A percentile compares a stretch with the other conserved stretches of the same genome.
These are phyloP conservation scores for Neodontobutis hainanensis DNA, from an alignment of 2,113 vertebrate genomes.

Conservation along the genomic window DNA sequence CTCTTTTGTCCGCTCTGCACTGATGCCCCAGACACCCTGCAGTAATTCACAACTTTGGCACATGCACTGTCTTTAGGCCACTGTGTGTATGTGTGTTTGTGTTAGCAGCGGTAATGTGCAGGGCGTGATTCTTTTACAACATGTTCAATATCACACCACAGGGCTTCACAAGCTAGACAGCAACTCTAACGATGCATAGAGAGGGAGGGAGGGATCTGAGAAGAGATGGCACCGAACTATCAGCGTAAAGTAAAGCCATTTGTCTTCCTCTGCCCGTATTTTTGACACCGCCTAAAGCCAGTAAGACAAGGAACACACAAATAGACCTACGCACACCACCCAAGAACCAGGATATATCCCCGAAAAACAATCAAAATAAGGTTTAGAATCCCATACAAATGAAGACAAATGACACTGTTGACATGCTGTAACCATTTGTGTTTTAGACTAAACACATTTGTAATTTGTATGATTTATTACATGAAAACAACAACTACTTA, in stretches of 20 bases:
- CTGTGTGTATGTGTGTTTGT: conserved; percentile 31
- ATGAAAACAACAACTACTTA: neutral
- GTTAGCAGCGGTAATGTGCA: conserved; percentile 60
- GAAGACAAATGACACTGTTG: neutral
- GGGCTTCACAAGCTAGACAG: conserved; percentile 63
- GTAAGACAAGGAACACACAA: conserved; percentile 59
- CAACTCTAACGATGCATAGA: conserved; percentile 56
- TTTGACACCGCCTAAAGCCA: conserved; percentile 58
- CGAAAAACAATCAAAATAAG: conserved; percentile 44
- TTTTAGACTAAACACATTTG: neutral
- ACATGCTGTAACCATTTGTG: conserved; percentile 11
- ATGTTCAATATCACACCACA: conserved; percentile 71
- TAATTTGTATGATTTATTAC: no score
- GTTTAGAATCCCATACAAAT: conserved; percentile 18
- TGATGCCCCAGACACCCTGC: conserved; percentile 62
- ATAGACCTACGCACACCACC: conserved; percentile 43
- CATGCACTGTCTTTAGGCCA: conserved; percentile 23
- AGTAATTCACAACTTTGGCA: conserved; percentile 60
- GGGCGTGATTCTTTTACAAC: conserved; percentile 71
- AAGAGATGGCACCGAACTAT: conserved; percentile 58
- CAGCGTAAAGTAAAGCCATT: conserved; percentile 66
- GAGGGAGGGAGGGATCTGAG: conserved; percentile 31
- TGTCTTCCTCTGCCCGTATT: conserved; percentile 62
- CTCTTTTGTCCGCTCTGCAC: conserved; percentile 56
- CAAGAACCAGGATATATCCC: conserved; percentile 49